Evolutionary conservation across 2,797 vertebrate genomes (phyloP).

Genomic region (Sternarchorhynchus goeldii): DNA sequence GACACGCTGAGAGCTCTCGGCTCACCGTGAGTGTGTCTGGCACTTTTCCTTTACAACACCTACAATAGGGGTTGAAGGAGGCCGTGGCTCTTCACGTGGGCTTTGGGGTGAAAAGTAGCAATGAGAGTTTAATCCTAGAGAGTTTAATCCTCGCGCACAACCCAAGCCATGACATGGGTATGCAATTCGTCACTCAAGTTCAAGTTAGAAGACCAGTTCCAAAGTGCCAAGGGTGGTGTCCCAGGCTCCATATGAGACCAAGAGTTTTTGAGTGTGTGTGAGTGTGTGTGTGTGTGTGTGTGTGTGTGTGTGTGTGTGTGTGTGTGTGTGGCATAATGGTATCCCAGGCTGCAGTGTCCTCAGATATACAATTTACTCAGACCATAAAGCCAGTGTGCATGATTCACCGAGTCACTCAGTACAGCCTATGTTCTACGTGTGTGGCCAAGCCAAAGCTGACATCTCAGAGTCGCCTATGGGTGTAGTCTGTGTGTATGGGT

Average conservation of each 20-base stretch:
- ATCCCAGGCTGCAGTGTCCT: conserved; percentile 34
- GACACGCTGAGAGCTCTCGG: conserved; percentile 74
- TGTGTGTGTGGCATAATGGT: conserved; percentile 48
- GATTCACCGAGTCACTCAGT: conserved; percentile 52
- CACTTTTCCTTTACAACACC: conserved; percentile 47
- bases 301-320: conserved; percentile 30
- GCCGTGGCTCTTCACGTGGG: conserved; percentile 76
- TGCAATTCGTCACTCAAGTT: conserved; percentile 65
- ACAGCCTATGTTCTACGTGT: conserved; percentile 56
- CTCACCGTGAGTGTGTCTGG: conserved; percentile 66
- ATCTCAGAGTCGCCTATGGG: conserved; percentile 37
- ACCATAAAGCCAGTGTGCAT: conserved; percentile 38
- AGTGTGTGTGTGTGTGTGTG: conserved; percentile 35
- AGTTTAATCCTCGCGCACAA: conserved; percentile 74
- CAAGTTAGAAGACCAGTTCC: conserved; percentile 57
- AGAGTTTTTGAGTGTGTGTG: conserved; percentile 34
- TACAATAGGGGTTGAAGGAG: conserved; percentile 76
- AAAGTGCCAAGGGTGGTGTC: conserved; percentile 45
- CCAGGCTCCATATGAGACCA: conserved; percentile 14
- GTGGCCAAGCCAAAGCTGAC: conserved; percentile 53
- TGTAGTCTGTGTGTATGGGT: conserved; percentile 31
- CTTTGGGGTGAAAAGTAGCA: conserved; percentile 64
- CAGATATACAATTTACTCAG: conserved; percentile 47
- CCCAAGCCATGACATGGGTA: conserved; percentile 69
- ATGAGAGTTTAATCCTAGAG: conserved; percentile 71